phyloP scores from a whole-genome alignment of 30 jellyfish, hydroid and myxozoan species.

The Aurelia aurita region DNA sequence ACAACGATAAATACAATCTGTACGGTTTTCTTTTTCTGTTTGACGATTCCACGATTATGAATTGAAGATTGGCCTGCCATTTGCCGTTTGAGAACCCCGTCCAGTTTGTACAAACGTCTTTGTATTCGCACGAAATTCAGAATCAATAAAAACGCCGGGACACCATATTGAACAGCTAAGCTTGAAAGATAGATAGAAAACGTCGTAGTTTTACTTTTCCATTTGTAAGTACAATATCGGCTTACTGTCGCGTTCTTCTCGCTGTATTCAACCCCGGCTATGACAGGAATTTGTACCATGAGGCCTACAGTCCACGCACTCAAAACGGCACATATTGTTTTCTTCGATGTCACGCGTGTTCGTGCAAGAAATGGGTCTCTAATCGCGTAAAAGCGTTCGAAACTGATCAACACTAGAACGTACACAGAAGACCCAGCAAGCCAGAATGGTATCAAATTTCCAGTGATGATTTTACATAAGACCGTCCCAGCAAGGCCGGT shows the following conservation, averaged over 20 bases:
- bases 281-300: constrained; percentile 58
- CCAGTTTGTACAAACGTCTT: constrained; percentile 14
- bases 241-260: constrained; percentile 51
- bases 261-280: constrained; percentile 56
- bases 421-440: constrained; percentile 43
- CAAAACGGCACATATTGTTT: background rate
- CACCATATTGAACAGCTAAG: constrained; percentile 33
- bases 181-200: constrained; percentile 13
- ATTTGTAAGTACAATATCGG: constrained; percentile 51
- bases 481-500: constrained; percentile 24
- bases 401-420: constrained; percentile 35
- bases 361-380: constrained; percentile 45
- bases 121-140: constrained; percentile 38
- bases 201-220: background rate
- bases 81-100: constrained; percentile 22
- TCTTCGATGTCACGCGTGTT: constrained; percentile 15
- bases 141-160: constrained; percentile 52
- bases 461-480: constrained; percentile 29
- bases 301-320: constrained; percentile 35
- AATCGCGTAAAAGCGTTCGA: constrained; percentile 57
- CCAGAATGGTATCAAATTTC: constrained; percentile 46
- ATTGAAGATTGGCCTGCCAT: background rate
- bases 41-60: background rate
- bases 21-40: constrained; percentile 53
- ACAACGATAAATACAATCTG: constrained; percentile 42